phyloP scores from a whole-genome alignment of 2,797 vertebrate genomes.

The Sebastes ruberrimus region DNA sequence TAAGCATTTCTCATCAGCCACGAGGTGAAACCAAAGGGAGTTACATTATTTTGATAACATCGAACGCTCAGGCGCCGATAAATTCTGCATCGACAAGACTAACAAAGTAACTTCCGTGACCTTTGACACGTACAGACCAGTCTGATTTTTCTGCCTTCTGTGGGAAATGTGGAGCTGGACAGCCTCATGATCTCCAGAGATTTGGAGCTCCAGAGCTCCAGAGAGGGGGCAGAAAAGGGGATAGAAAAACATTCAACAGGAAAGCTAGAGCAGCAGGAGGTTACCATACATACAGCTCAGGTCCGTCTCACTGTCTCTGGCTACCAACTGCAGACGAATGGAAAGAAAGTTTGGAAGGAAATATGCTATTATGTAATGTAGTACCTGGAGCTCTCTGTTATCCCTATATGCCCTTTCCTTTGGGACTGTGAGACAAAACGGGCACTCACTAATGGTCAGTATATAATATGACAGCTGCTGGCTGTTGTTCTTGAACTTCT shows the following conservation, averaged over 20 bases:
- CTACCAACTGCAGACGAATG: conserved; percentile 31
- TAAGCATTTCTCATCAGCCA: conserved; percentile 2
- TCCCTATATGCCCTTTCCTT: conserved; percentile 41
- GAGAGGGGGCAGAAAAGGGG: conserved; percentile 32
- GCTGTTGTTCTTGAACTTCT: conserved; percentile 38
- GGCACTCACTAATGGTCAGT: conserved; percentile 13
- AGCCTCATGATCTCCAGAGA: conserved; percentile 6
- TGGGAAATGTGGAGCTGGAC: conserved; percentile 36
- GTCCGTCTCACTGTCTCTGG: conserved; percentile 16
- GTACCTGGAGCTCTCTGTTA: conserved; percentile 48
- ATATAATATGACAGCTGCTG: conserved; percentile 42
- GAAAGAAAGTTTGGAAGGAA: conserved; percentile 47
- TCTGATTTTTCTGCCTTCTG: conserved; percentile 25
- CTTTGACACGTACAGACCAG: conserved; percentile 38
- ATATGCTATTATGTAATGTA: conserved; percentile 54
- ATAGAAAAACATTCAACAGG: conserved; percentile 37
- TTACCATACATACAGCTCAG: conserved; percentile 21
- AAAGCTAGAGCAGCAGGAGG: conserved; percentile 35
- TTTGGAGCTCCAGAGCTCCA: conserved; percentile 12
- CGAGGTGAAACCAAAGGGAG: conserved; percentile 6
- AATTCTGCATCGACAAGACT: conserved; percentile 10
- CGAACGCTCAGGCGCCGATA: neutral
- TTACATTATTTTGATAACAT: conserved; percentile 9
- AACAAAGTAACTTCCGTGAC: conserved; percentile 21
- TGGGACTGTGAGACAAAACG: conserved; percentile 29